Conservation (phyloP, 2,888 invertebrate species). For the Eumacrocentrus americanus region DNA sequence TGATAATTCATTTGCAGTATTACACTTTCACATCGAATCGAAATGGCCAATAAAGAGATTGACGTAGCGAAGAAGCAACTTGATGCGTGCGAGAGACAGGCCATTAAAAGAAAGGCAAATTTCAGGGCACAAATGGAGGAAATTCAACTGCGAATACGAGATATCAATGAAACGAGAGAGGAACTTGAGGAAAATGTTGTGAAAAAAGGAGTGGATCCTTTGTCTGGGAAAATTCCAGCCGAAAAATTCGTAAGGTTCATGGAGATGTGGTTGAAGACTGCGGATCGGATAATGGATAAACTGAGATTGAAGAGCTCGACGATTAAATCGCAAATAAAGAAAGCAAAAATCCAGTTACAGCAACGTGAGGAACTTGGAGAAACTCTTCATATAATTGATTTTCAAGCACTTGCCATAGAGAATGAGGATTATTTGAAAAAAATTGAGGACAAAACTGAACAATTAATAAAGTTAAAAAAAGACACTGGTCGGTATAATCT, state of each 20-base stretch:
- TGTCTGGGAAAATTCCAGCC: conserved; percentile 69
- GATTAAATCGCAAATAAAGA: conserved; percentile 64
- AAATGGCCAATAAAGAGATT: conserved; percentile 64
- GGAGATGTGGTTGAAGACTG: conserved; percentile 68
- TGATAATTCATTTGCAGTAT: conserved; percentile 61
- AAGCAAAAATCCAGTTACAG: conserved; percentile 65
- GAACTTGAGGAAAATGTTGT: conserved; percentile 66
- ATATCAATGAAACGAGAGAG: conserved; percentile 63
- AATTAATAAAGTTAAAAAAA: conserved; percentile 66
- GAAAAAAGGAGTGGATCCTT: conserved; percentile 64
- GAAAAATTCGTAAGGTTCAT: conserved; percentile 66
- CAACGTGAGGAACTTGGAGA: conserved; percentile 68
- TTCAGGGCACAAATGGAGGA: conserved; percentile 67
- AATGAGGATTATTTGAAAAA: conserved; percentile 64
- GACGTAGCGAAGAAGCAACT: conserved; percentile 49
- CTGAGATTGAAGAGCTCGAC: conserved; percentile 67
- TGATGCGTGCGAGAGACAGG: conserved; percentile 52
- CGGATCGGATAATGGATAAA: conserved; percentile 67
- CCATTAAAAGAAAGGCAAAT: conserved; percentile 59
- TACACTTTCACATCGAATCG: conserved; percentile 64
- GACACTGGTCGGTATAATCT: conserved; percentile 66
- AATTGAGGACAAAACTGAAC: conserved; percentile 66
- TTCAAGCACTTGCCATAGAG: conserved; percentile 69
- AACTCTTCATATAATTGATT: conserved; percentile 68
- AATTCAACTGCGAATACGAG: conserved; percentile 63